Evolutionary conservation across 2,797 vertebrate genomes (phyloP).

Genomic region (Hydrophis major): DNA sequence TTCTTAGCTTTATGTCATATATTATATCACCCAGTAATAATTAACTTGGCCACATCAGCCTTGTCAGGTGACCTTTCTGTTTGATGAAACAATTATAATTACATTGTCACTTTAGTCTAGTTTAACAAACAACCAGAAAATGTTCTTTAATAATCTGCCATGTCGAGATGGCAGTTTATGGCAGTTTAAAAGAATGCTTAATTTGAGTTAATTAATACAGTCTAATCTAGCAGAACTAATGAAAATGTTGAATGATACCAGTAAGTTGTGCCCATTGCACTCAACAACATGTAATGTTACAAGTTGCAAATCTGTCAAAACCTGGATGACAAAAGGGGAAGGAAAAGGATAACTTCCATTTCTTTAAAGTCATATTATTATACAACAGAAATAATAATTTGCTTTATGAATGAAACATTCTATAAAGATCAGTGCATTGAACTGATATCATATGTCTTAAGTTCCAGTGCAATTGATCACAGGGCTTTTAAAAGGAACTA

Average conservation of each 20-base stretch:
- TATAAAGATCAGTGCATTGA: not conserved
- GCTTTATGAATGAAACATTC: not conserved
- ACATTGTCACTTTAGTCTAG: slow-evolving; percentile 49
- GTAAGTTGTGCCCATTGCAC: slow-evolving; percentile 29
- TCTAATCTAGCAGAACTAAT: slow-evolving; percentile 63
- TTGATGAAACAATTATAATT: slow-evolving; percentile 59
- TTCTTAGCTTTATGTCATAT: slow-evolving; percentile 11
- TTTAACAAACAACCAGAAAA: slow-evolving; percentile 63
- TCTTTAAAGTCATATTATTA: not conserved
- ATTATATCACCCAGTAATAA: slow-evolving; percentile 50
- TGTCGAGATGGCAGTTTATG: slow-evolving; percentile 44
- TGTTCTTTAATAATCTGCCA: slow-evolving; percentile 49
- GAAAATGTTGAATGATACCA: slow-evolving; percentile 50
- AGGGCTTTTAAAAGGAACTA: not conserved
- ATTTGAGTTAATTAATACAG: slow-evolving; percentile 55
- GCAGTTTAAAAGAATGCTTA: slow-evolving; percentile 24
- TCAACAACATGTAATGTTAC: slow-evolving; percentile 1
- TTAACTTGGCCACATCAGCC: slow-evolving; percentile 52
- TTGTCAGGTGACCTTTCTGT: slow-evolving; percentile 56
- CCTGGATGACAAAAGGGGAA: slow-evolving; percentile 4
- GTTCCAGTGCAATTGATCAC: not conserved
- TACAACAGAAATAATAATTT: not conserved
- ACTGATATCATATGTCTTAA: not conserved
- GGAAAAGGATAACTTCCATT: not conserved
- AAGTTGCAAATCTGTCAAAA: not conserved